Evolutionary conservation across 2,797 vertebrate species (phyloP).

Genomic region (Phalanger gymnotis): DNA sequence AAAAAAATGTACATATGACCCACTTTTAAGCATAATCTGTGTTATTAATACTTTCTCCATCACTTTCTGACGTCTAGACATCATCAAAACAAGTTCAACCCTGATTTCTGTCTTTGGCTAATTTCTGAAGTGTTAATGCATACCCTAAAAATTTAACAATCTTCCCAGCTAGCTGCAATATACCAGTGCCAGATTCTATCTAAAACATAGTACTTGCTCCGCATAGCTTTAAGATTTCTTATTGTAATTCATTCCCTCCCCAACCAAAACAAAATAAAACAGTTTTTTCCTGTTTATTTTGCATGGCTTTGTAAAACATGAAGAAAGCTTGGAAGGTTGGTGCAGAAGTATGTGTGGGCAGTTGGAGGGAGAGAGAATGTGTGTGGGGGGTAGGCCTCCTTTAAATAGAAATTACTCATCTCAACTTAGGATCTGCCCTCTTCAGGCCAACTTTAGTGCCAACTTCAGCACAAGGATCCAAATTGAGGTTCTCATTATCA

Average conservation of each 20-base stretch:
- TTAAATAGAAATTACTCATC: neutral
- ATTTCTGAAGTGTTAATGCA: neutral
- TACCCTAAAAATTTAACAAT: neutral
- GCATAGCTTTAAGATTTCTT: neutral
- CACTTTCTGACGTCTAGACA: neutral
- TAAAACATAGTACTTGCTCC: neutral
- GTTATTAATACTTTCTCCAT: neutral
- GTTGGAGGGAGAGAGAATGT: neutral
- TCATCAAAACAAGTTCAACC: neutral
- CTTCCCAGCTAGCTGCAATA: neutral
- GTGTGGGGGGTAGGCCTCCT: neutral
- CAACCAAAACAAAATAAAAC: neutral
- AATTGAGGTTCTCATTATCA: neutral
- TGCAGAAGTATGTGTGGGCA: neutral
- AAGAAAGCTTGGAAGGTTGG: neutral
- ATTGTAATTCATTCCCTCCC: conserved; percentile 12
- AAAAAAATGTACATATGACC: neutral
- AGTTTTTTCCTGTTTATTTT: neutral
- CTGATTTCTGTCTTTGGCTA: neutral
- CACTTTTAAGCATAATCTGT: neutral
- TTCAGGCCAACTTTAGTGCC: neutral
- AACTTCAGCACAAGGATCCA: neutral
- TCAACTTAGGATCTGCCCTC: neutral
- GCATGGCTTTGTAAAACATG: neutral
- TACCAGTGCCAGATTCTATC: neutral